Percentiles rank a stretch among this genome's conserved stretches.
Conservation (phyloP, 1,140 invertebrate genomes). For the Oryctes rhinoceros region DNA sequence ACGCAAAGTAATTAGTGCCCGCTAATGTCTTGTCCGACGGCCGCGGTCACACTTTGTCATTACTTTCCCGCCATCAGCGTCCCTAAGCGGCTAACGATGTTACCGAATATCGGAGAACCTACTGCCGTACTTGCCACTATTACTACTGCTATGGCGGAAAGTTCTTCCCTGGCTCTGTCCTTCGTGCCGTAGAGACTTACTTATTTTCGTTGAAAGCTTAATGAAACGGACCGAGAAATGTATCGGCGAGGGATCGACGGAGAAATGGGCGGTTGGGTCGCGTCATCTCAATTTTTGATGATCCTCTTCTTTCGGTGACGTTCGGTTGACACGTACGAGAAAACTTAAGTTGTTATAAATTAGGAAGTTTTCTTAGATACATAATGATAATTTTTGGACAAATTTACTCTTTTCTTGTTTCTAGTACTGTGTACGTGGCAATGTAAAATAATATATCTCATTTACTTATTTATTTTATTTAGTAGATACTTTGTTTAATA, state of each 20-base stretch:
- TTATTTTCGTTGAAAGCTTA: slow-evolving; percentile 22
- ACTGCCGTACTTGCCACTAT: neutral
- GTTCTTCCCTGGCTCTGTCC: neutral
- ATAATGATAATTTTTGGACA: no score
- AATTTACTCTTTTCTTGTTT: no score
- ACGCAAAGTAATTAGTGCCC: slow-evolving; percentile 48
- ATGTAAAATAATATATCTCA: no score
- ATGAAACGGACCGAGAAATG: slow-evolving; percentile 4
- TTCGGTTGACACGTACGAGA: neutral
- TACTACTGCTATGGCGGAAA: neutral
- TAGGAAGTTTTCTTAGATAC: neutral
- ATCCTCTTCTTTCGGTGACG: slow-evolving; percentile 1
- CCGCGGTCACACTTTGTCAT: slow-evolving; percentile 51
- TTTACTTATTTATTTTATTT: no score
- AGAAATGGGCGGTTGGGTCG: slow-evolving; percentile 3
- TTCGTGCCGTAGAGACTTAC: slow-evolving; percentile 5
- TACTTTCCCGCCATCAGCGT: slow-evolving; percentile 47
- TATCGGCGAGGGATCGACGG: neutral
- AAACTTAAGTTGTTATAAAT: slow-evolving; percentile 4
- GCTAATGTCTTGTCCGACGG: slow-evolving; percentile 55
- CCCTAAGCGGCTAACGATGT: slow-evolving; percentile 53
- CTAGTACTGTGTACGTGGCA: no score
- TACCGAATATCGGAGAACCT: slow-evolving; percentile 49
- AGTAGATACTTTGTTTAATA: no score
- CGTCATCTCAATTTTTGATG: slow-evolving; percentile 5